Conservation (phyloP, 2,113 vertebrate species). For the Daubentonia madagascariensis region DNA sequence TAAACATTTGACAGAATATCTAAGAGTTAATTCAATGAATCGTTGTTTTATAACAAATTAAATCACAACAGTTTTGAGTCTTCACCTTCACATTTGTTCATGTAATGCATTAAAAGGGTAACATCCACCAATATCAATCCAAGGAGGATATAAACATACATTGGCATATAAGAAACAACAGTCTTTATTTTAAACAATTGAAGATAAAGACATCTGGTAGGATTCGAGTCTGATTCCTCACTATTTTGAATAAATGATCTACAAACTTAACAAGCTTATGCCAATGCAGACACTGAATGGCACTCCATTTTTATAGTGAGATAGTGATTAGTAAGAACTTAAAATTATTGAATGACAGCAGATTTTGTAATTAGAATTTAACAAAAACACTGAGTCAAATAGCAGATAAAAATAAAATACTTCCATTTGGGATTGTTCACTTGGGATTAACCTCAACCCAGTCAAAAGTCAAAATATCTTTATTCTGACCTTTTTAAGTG, state of each 20-base stretch:
- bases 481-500: neutral
- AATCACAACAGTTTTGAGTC: neutral
- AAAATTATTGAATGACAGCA: neutral
- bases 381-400: neutral
- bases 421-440: neutral
- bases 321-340: neutral
- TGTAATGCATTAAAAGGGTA: neutral
- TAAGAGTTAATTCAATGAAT: neutral
- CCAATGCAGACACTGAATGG: neutral
- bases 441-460: neutral
- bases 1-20: neutral
- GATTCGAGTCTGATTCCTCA: neutral
- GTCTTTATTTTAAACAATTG: slow-evolving; percentile 19
- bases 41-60: neutral
- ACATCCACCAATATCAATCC: neutral
- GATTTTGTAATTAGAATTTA: slow-evolving; percentile 1
- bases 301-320: neutral
- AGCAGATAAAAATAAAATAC: neutral
- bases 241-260: slow-evolving; percentile 16
- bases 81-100: neutral
- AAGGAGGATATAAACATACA: neutral
- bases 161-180: neutral
- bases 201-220: neutral
- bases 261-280: neutral
- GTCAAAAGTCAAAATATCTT: neutral